A percentile compares a stretch with the other conserved stretches of the same genome.
Evolutionary conservation across 1,140 invertebrate species (phyloP).

Genomic region (Ganaspis sp.): DNA sequence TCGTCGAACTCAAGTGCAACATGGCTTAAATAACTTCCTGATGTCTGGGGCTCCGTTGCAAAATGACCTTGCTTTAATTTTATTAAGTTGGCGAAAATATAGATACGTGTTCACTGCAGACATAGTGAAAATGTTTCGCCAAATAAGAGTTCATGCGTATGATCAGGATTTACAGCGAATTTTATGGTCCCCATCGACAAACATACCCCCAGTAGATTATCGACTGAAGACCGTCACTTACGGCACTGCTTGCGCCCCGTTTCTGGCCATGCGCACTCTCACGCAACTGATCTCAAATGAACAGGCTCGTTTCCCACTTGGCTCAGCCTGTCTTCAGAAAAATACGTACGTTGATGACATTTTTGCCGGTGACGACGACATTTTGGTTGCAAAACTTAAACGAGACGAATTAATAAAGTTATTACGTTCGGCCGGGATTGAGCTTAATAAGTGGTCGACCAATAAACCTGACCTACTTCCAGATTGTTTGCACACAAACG

Average conservation of each 20-base stretch:
- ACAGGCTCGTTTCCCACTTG: background rate
- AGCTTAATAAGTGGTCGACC: background rate
- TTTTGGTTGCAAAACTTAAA: background rate
- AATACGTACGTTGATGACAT: background rate
- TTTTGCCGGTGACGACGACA: background rate
- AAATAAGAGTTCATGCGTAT: background rate
- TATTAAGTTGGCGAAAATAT: slow-evolving; percentile 27
- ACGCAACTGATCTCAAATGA: background rate
- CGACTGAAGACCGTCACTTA: background rate
- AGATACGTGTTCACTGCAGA: slow-evolving; percentile 28
- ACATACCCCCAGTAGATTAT: background rate
- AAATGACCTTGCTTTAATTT: slow-evolving; percentile 32
- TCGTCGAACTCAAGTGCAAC: background rate
- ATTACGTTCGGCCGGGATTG: background rate
- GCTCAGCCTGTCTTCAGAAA: background rate
- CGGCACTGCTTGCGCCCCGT: background rate
- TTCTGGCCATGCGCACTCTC: background rate
- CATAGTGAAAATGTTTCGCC: slow-evolving; percentile 27
- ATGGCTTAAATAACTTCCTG: slow-evolving; percentile 37
- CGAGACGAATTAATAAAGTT: background rate
- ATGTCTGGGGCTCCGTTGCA: slow-evolving; percentile 33
- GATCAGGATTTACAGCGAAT: slow-evolving; percentile 38
- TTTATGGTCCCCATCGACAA: background rate
- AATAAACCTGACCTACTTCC: background rate
- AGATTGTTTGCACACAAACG: background rate